Evolutionary conservation across 2,797 vertebrate genomes (phyloP).

Genomic region (Eulemur coronatus): DNA sequence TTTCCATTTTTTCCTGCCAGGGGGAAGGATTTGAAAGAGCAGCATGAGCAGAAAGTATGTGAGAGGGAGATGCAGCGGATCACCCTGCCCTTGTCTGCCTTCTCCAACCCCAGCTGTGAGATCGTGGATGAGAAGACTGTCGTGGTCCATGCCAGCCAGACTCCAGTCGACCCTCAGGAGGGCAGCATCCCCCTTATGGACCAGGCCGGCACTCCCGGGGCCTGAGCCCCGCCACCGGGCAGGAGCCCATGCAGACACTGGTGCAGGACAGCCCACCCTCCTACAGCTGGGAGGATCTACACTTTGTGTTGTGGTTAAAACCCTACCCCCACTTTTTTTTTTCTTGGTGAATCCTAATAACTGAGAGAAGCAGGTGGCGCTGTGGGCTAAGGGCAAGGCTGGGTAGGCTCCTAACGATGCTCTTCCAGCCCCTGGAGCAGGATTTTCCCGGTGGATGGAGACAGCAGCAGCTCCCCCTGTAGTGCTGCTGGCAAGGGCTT

Average conservation of each 20-base stretch:
- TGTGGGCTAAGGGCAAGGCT: background rate
- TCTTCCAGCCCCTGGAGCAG: background rate
- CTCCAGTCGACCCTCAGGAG: slow-evolving; percentile 83
- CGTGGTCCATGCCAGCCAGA: slow-evolving; percentile 87
- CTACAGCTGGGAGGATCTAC: slow-evolving; percentile 62
- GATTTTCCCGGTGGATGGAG: slow-evolving; percentile 5
- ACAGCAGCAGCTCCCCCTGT: slow-evolving; percentile 15
- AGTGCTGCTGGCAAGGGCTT: slow-evolving; percentile 44
- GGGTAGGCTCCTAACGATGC: background rate
- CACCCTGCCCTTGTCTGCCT: slow-evolving; percentile 94
- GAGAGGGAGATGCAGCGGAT: slow-evolving; percentile 97
- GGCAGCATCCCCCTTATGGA: slow-evolving; percentile 91
- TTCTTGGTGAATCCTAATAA: slow-evolving; percentile 63
- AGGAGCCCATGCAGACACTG: slow-evolving; percentile 43
- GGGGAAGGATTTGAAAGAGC: slow-evolving; percentile 91
- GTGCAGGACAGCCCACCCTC: slow-evolving; percentile 60
- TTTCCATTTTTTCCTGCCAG: slow-evolving; percentile 78
- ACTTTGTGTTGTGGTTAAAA: slow-evolving; percentile 69
- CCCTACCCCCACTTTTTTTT: slow-evolving; percentile 70
- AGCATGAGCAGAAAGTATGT: slow-evolving; percentile 91
- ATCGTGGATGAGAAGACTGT: slow-evolving; percentile 94
- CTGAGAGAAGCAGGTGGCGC: slow-evolving; percentile 32
- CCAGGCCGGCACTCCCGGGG: slow-evolving; percentile 93
- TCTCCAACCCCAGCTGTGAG: slow-evolving; percentile 94
- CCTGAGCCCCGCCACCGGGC: slow-evolving; percentile 83